These are phyloP conservation scores for Philypnodon macrostomus DNA, from an alignment of 2,797 vertebrate species.

Conservation along the genomic window DNA sequence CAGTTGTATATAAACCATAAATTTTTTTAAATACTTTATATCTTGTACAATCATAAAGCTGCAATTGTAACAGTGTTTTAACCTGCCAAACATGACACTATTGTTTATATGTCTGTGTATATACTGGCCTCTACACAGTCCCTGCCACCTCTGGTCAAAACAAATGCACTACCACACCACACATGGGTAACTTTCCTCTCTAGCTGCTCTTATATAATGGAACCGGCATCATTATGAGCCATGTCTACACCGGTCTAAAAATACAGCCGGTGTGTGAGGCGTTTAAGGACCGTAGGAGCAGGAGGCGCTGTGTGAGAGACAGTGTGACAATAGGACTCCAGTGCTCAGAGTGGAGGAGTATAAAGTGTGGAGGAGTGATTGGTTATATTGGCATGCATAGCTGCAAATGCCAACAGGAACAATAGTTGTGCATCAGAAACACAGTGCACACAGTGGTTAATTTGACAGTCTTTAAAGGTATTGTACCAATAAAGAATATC, in stretches of 20 bases:
- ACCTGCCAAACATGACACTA: conserved; percentile 11
- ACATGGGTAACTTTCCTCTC: conserved; percentile 18
- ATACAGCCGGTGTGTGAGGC: conserved; percentile 57
- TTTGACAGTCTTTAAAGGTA: conserved; percentile 26
- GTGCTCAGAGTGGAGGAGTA: conserved; percentile 20
- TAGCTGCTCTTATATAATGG: conserved; percentile 52
- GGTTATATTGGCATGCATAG: conserved; percentile 39
- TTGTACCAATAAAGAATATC: no score
- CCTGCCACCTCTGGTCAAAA: conserved; percentile 24
- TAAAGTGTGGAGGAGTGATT: conserved; percentile 12
- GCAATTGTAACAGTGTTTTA: no score
- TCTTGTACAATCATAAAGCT: no score
- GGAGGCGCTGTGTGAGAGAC: conserved; percentile 54
- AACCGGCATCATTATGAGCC: conserved; percentile 54
- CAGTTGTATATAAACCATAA: no score
- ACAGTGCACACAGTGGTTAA: no score
- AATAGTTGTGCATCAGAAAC: no score
- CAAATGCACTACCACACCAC: conserved; percentile 18
- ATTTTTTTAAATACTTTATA: no score
- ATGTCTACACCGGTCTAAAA: conserved; percentile 61
- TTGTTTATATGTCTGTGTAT: conserved; percentile 12
- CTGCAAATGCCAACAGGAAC: conserved; percentile 32
- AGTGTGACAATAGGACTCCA: conserved; percentile 42
- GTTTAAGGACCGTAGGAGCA: conserved; percentile 61
- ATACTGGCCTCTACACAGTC: conserved; percentile 10